These are phyloP conservation scores for Aegithalos caudatus DNA, from an alignment of 2,113 vertebrate genomes.

Conservation along the genomic window DNA sequence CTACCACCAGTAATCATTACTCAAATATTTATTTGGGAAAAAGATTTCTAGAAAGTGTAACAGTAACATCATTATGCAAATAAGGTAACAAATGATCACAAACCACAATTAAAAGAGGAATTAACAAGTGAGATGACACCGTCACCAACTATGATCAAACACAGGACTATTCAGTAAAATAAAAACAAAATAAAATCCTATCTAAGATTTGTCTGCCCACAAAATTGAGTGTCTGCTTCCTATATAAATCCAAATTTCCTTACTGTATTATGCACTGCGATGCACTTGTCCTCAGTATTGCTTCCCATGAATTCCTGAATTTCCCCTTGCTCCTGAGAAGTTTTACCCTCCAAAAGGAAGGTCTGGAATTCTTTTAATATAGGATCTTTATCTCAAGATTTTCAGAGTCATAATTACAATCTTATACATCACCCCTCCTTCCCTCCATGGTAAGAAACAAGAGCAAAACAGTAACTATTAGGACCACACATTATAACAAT, in stretches of 20 bases:
- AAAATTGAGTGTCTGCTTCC: neutral
- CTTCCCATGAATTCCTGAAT: neutral
- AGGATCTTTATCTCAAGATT: neutral
- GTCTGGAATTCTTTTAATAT: neutral
- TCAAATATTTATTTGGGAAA: neutral
- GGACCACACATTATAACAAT: neutral
- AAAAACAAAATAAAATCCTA: neutral
- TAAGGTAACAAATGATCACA: neutral
- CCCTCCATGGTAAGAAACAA: neutral
- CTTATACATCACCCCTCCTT: neutral
- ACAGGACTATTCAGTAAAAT: neutral
- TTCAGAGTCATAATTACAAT: neutral
- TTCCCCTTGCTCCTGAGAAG: neutral
- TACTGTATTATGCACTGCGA: neutral
- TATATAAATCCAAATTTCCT: neutral
- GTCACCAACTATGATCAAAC: neutral
- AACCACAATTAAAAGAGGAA: neutral
- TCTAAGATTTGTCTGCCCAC: neutral
- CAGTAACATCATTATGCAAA: neutral
- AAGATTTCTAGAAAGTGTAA: fast-evolving
- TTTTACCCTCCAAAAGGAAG: neutral
- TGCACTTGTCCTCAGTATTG: neutral
- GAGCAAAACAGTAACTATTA: neutral
- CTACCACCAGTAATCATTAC: neutral
- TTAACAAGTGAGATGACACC: neutral